These are phyloP conservation scores for Holothuria scabra DNA, from an alignment of 53 echinoderm and acorn worm species.

Conservation along the genomic window DNA sequence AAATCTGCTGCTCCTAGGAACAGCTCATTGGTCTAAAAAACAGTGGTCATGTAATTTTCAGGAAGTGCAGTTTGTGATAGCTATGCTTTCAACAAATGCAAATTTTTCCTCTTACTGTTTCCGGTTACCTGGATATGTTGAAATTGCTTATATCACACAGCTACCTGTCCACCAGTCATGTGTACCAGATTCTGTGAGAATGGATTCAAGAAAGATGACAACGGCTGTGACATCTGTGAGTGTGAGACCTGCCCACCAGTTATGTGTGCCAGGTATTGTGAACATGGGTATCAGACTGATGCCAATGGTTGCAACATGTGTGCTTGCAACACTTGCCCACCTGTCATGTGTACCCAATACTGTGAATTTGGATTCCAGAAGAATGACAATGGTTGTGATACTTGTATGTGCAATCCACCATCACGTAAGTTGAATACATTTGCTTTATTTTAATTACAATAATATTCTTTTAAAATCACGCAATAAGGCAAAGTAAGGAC, in stretches of 20 bases:
- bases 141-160: too few relatives aligned
- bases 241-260: constrained; percentile 45
- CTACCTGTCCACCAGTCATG: constrained; percentile 19
- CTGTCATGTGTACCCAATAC: constrained; percentile 43
- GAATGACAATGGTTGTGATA: constrained; percentile 57
- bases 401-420: constrained; percentile 54
- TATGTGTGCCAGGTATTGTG: constrained; percentile 55
- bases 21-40: too few relatives aligned
- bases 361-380: constrained; percentile 57
- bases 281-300: constrained; percentile 54
- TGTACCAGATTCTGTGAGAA: constrained; percentile 46
- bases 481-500: too few relatives aligned
- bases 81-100: too few relatives aligned
- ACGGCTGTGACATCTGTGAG: constrained; percentile 61
- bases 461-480: too few relatives aligned
- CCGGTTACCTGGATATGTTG: too few relatives aligned
- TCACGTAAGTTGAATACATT: too few relatives aligned
- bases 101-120: too few relatives aligned
- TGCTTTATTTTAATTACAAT: too few relatives aligned
- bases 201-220: constrained; percentile 53
- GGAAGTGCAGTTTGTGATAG: too few relatives aligned
- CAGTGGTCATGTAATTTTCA: too few relatives aligned
- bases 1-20: too few relatives aligned
- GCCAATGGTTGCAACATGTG: constrained; percentile 61
- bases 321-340: constrained; percentile 42